Conservation (phyloP, 2,888 invertebrate species). For the Pecten maximus region DNA sequence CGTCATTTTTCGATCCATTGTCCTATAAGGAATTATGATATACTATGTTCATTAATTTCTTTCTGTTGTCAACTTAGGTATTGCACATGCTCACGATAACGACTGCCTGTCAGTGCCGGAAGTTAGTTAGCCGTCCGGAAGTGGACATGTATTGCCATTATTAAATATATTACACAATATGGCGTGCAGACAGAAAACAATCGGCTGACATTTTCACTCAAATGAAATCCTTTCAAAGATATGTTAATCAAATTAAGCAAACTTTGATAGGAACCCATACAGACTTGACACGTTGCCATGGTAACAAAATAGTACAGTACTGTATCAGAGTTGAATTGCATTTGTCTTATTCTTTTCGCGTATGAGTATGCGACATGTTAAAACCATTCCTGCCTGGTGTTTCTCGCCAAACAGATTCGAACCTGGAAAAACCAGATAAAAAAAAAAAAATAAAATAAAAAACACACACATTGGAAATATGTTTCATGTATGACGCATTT, state of each 20-base stretch:
- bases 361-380: no score
- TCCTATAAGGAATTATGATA: not conserved
- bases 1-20: not conserved
- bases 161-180: not conserved
- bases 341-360: no score
- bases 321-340: no score
- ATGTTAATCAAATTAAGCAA: not conserved
- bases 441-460: no score
- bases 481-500: no score
- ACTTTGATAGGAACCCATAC: not conserved
- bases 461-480: no score
- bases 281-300: not conserved
- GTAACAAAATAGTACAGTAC: no score
- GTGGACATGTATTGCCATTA: not conserved
- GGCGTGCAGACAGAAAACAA: not conserved
- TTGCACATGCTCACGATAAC: not conserved
- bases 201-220: not conserved
- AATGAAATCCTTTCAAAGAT: not conserved
- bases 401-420: no score
- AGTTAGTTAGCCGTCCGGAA: not conserved
- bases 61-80: not conserved
- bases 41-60: not conserved
- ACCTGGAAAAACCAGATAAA: no score
- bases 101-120: not conserved
- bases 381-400: no score